Conservation (phyloP, 2,797 vertebrate species). For the Petrocephalus schoutedeni region DNA sequence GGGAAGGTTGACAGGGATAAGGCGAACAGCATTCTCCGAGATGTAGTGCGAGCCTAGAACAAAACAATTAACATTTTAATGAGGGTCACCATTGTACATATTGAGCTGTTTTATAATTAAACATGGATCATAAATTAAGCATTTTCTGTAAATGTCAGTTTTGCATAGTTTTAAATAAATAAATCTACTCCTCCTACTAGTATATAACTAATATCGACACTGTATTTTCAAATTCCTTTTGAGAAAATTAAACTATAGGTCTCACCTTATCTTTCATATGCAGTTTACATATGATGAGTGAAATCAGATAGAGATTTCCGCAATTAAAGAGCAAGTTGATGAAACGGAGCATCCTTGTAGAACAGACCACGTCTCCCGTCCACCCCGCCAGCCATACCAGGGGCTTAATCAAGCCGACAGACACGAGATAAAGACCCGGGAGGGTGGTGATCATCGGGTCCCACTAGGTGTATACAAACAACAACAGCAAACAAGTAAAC, state of each 20-base stretch:
- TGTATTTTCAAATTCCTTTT: not conserved
- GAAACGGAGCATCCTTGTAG: constrained; percentile 85
- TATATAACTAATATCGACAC: not conserved
- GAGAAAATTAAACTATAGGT: not conserved
- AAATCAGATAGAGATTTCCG: constrained; percentile 86
- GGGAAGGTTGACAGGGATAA: constrained; percentile 82
- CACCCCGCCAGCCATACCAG: constrained; percentile 76
- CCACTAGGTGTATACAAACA: constrained; percentile 66
- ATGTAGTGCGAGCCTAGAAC: constrained; percentile 68
- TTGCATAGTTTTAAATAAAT: not conserved
- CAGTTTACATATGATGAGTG: constrained; percentile 76
- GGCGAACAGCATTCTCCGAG: constrained; percentile 74
- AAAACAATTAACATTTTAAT: not conserved
- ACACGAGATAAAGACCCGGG: constrained; percentile 85
- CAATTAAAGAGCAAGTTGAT: constrained; percentile 90
- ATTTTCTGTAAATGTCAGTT: not conserved
- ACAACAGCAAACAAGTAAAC: not conserved
- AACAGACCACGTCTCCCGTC: constrained; percentile 76
- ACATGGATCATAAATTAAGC: not conserved
- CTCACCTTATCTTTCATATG: constrained; percentile 82
- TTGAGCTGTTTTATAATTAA: not conserved
- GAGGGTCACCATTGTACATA: not conserved
- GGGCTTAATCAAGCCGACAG: constrained; percentile 82
- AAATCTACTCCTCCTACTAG: not conserved
- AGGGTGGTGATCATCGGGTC: constrained; percentile 96